Conservation (phyloP, 2,113 vertebrate species). For the Forbesichthys papilliferus region DNA sequence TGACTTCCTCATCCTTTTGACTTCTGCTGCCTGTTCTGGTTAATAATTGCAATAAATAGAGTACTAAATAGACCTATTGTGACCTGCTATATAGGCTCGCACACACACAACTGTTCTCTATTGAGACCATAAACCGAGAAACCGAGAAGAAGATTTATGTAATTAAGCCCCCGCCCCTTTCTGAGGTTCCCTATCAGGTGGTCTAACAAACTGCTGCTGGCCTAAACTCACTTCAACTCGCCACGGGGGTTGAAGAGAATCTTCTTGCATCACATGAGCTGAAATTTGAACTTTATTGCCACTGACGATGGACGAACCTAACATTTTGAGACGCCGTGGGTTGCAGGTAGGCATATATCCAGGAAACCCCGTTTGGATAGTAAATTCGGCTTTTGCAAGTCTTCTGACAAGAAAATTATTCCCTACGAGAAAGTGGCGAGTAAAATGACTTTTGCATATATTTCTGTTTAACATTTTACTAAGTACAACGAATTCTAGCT, state of each 20-base stretch:
- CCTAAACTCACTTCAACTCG: background rate
- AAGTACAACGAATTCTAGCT: background rate
- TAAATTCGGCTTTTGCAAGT: too few species aligned
- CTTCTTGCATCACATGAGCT: constrained; percentile 32
- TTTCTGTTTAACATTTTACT: too few species aligned
- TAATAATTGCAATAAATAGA: too few species aligned
- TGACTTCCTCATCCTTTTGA: too few species aligned
- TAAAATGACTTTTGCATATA: background rate
- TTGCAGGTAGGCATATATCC: constrained; percentile 62
- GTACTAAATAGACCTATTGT: too few species aligned
- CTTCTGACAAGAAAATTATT: too few species aligned
- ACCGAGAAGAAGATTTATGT: too few species aligned
- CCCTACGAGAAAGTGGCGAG: background rate
- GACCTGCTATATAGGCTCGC: too few species aligned
- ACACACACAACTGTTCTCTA: background rate
- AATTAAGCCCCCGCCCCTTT: background rate
- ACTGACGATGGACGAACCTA: constrained; percentile 72
- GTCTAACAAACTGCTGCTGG: constrained; percentile 13
- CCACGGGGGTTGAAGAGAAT: background rate
- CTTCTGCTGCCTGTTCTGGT: too few species aligned
- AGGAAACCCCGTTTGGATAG: too few species aligned
- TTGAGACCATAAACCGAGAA: too few species aligned
- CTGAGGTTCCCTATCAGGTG: constrained; percentile 9
- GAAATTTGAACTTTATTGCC: constrained; percentile 29
- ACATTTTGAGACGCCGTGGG: constrained; percentile 76